Evolutionary conservation across 2,888 invertebrate species (phyloP).

Genomic region (Dioctria linearis): DNA sequence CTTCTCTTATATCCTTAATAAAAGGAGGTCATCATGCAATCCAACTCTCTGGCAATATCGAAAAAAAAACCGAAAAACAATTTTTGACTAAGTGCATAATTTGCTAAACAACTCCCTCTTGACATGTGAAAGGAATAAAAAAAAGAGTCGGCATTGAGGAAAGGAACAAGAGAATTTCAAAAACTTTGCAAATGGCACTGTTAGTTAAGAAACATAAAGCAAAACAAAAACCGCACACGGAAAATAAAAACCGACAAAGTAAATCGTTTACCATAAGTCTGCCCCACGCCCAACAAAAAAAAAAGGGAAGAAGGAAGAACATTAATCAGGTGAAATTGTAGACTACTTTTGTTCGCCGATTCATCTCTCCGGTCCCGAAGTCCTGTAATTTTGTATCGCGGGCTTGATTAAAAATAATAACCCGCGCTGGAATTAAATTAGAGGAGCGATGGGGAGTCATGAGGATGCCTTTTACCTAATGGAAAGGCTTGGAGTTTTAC

Average conservation of each 20-base stretch:
- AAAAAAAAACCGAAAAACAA: no score
- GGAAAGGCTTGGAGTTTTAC: no score
- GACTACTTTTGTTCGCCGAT: slow-evolving; percentile 5
- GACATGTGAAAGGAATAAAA: no score
- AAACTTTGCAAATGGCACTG: not conserved
- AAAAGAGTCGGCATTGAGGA: no score
- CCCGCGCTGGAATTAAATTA: slow-evolving; percentile 29
- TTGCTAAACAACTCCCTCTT: no score
- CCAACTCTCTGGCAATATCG: no score
- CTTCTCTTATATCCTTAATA: not conserved
- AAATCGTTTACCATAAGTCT: not conserved
- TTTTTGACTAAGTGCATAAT: no score
- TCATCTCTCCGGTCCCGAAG: not conserved
- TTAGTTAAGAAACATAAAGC: not conserved
- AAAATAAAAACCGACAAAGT: no score
- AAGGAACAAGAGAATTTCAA: no score
- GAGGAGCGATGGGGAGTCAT: not conserved
- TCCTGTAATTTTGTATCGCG: slow-evolving; percentile 33
- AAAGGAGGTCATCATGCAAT: not conserved
- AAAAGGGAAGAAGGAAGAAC: not conserved
- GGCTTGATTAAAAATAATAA: slow-evolving; percentile 40
- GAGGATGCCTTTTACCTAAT: no score
- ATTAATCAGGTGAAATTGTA: slow-evolving; percentile 32
- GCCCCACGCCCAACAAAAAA: not conserved
- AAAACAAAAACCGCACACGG: not conserved